These are phyloP conservation scores for Monodelphis domestica DNA, from an alignment of 2,797 vertebrate genomes.

Conservation along the genomic window DNA sequence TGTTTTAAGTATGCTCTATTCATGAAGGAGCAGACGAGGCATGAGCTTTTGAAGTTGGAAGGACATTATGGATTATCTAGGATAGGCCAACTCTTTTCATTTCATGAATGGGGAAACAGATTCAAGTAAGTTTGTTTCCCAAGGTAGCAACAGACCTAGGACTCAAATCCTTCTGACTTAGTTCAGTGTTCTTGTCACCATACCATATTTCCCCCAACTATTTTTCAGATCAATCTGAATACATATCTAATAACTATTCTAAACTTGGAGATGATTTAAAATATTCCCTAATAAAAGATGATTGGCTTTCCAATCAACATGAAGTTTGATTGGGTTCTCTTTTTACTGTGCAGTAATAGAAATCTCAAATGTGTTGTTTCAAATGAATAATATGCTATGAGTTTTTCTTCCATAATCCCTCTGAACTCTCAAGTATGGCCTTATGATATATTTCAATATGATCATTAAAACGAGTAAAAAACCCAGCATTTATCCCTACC, in stretches of 20 bases:
- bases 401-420: background rate
- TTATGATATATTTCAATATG: conserved; percentile 2
- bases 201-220: background rate
- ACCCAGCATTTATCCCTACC: background rate
- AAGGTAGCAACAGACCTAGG: background rate
- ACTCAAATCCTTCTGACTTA: conserved; percentile 9
- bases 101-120: background rate
- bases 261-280: background rate
- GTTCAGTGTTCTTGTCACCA: background rate
- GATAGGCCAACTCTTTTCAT: background rate
- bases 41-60: background rate
- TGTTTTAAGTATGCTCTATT: background rate
- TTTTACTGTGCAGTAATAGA: background rate
- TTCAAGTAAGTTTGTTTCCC: background rate
- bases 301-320: background rate
- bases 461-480: conserved; percentile 30
- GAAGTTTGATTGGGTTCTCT: background rate
- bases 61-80: background rate
- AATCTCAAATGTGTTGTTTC: background rate
- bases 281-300: background rate
- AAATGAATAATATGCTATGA: background rate
- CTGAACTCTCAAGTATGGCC: background rate
- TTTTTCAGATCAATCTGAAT: conserved; percentile 12
- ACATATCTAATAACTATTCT: background rate
- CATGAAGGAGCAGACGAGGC: background rate